These are phyloP conservation scores for Orchesella cincta DNA, from an alignment of 1,140 invertebrate species.

Conservation along the genomic window DNA sequence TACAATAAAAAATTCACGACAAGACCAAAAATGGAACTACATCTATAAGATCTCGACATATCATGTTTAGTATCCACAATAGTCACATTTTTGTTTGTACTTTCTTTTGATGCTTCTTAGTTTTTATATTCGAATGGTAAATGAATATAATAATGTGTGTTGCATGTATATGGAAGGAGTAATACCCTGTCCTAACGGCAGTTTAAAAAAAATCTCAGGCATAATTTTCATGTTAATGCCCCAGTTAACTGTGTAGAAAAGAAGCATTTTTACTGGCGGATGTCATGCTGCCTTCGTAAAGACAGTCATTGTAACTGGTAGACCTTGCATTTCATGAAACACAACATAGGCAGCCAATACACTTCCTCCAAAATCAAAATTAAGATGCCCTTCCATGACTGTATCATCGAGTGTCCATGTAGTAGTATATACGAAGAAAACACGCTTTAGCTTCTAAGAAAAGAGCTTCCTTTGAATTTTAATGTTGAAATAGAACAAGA, in stretches of 20 bases:
- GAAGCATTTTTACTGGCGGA: background rate
- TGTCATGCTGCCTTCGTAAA: background rate
- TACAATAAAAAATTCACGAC: background rate
- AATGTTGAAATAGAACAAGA: no score
- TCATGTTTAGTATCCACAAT: conserved; percentile 5
- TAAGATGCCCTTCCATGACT: no score
- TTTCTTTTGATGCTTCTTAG: background rate
- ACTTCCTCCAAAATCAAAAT: no score
- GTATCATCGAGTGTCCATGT: no score
- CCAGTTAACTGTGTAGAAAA: conserved; percentile 10
- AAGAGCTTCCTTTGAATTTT: no score
- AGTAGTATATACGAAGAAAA: no score
- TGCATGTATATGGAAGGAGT: no score
- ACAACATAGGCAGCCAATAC: no score
- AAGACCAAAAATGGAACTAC: background rate
- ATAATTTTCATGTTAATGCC: conserved; percentile 10
- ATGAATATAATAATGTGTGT: background rate
- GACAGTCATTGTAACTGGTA: background rate
- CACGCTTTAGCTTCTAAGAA: background rate
- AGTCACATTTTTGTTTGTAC: background rate
- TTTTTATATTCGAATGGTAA: background rate
- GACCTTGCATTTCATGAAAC: no score
- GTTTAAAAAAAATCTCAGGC: no score
- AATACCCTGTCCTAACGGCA: no score
- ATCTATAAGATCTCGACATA: background rate